Percentiles rank a stretch among this genome's conserved stretches.
phyloP scores from a whole-genome alignment of 2,797 vertebrate genomes.

The Dallia pectoralis region DNA sequence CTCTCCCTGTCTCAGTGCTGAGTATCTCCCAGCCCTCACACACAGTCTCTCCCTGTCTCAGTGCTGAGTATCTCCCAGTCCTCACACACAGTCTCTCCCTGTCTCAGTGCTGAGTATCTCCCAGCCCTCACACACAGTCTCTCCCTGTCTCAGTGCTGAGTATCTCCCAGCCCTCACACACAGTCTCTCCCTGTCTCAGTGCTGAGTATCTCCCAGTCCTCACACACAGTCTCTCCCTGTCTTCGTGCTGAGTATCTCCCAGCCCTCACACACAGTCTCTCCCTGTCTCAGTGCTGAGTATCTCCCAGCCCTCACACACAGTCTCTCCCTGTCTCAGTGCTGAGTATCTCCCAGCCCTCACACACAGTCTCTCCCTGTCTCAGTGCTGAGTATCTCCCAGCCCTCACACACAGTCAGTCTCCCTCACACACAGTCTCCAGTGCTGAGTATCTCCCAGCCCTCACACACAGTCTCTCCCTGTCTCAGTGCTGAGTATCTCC shows the following conservation, averaged over 20 bases:
- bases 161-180: not conserved
- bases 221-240: conserved; percentile 8
- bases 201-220: not conserved
- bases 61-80: not conserved
- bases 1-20: not conserved
- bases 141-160: not conserved
- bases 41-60: conserved; percentile 5
- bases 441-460: not conserved
- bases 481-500: not conserved
- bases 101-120: not conserved
- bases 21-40: not conserved
- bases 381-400: conserved; percentile 9
- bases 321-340: conserved; percentile 3
- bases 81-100: conserved; percentile 4
- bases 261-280: conserved; percentile 5
- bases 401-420: too few species aligned
- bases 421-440: too few species aligned
- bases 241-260: not conserved
- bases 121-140: not conserved
- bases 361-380: not conserved
- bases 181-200: conserved; percentile 6
- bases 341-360: not conserved
- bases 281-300: not conserved
- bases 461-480: conserved; percentile 3
- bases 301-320: not conserved